phyloP scores from a whole-genome alignment of 2,113 vertebrate genomes.

The Cygnus atratus region DNA sequence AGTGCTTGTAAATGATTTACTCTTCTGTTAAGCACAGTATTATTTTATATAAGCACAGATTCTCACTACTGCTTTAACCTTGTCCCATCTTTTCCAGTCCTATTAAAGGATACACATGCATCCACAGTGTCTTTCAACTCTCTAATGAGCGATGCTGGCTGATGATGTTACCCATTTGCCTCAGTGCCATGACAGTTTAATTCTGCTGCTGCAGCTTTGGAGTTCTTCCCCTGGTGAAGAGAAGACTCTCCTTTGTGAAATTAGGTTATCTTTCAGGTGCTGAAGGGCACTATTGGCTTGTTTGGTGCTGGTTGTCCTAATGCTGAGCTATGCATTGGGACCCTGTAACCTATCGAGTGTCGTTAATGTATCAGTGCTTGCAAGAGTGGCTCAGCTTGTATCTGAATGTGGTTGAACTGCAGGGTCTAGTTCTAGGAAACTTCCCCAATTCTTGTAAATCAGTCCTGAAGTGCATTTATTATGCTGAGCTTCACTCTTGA shows the following conservation, averaged over 20 bases:
- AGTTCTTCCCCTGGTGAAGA: background rate
- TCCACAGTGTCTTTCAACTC: background rate
- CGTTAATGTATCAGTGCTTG: background rate
- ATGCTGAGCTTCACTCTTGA: background rate
- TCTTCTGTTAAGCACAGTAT: background rate
- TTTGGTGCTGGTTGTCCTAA: background rate
- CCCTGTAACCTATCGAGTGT: background rate
- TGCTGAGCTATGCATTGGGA: background rate
- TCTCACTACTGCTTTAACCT: background rate
- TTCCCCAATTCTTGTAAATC: background rate
- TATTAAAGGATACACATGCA: background rate
- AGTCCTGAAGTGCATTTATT: background rate
- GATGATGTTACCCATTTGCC: background rate
- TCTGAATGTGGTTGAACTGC: background rate
- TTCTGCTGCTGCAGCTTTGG: slow-evolving; percentile 1
- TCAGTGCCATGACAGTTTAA: background rate
- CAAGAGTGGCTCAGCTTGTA: background rate
- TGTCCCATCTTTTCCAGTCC: background rate
- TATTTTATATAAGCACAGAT: background rate
- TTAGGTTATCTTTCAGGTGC: background rate
- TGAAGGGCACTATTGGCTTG: background rate
- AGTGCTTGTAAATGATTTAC: background rate
- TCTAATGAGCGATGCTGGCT: background rate
- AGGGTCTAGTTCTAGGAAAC: background rate
- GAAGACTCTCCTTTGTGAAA: background rate